Conservation (phyloP, 2,113 vertebrate genomes). For the Ageneiosus marmoratus region DNA sequence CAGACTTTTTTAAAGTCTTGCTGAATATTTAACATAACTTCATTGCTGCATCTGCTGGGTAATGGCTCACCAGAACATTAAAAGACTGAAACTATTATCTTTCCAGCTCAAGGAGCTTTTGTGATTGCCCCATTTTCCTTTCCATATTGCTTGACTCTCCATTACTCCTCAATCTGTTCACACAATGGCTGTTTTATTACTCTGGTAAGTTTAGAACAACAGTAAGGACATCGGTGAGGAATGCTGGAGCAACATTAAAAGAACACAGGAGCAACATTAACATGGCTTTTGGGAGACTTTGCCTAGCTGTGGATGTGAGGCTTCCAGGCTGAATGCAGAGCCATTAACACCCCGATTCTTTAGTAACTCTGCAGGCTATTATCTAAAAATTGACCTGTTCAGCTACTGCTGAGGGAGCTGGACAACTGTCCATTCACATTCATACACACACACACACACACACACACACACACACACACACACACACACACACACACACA, state of each 20-base stretch:
- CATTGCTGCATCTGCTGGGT: conserved; percentile 22
- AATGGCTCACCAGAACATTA: conserved; percentile 8
- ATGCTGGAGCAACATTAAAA: conserved; percentile 32
- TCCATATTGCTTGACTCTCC: conserved; percentile 15
- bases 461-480: background rate
- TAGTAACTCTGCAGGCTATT: conserved; percentile 30
- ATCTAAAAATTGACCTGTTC: conserved; percentile 42
- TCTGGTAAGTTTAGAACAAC: background rate
- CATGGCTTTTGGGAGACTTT: conserved; percentile 37
- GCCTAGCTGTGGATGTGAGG: conserved; percentile 35
- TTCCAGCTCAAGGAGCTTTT: conserved; percentile 21
- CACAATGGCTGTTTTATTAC: conserved; percentile 21
- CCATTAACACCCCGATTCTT: conserved; percentile 36
- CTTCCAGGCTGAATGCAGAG: conserved; percentile 42
- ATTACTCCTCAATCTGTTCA: conserved; percentile 25
- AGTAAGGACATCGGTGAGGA: background rate
- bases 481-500: conserved; percentile 10
- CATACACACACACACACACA: conserved; percentile 14
- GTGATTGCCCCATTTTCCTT: conserved; percentile 22
- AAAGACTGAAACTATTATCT: conserved; percentile 18
- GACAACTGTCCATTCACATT: conserved; percentile 44
- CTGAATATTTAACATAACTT: conserved; percentile 30
- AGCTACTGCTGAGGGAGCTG: conserved; percentile 11
- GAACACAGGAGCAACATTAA: conserved; percentile 28
- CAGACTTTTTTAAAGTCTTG: background rate